A percentile compares a stretch with the other conserved stretches of the same genome.
Conservation (phyloP, 2,888 invertebrate species). For the Thyatira batis region DNA sequence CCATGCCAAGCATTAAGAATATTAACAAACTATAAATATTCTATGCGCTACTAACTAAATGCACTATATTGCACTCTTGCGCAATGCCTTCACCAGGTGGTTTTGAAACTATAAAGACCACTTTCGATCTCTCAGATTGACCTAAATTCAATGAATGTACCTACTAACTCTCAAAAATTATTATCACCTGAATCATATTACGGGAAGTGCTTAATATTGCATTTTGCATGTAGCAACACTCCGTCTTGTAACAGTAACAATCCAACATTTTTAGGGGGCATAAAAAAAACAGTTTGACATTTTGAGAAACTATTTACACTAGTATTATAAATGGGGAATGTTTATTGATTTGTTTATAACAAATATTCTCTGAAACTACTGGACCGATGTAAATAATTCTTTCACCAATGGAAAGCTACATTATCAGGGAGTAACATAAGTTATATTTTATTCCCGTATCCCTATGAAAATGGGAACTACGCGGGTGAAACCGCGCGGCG, state of each 20-base stretch:
- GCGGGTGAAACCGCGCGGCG: no score
- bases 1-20: no score
- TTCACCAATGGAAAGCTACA: no score
- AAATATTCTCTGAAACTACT: no score
- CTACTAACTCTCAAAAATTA: background rate
- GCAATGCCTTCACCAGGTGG: background rate
- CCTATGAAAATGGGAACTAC: no score
- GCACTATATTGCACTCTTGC: background rate
- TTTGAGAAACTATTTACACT: background rate
- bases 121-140: background rate
- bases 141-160: background rate
- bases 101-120: background rate
- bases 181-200: background rate
- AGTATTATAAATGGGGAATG: no score
- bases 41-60: conserved; percentile 6
- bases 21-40: conserved; percentile 3
- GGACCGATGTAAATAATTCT: no score
- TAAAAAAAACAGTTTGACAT: no score
- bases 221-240: background rate
- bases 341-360: no score
- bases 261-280: background rate
- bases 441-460: no score
- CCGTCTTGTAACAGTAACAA: background rate
- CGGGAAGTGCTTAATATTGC: background rate
- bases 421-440: no score